Evolutionary conservation across 1,140 invertebrate genomes (phyloP).

Genomic region (Trichoplusia ni): DNA sequence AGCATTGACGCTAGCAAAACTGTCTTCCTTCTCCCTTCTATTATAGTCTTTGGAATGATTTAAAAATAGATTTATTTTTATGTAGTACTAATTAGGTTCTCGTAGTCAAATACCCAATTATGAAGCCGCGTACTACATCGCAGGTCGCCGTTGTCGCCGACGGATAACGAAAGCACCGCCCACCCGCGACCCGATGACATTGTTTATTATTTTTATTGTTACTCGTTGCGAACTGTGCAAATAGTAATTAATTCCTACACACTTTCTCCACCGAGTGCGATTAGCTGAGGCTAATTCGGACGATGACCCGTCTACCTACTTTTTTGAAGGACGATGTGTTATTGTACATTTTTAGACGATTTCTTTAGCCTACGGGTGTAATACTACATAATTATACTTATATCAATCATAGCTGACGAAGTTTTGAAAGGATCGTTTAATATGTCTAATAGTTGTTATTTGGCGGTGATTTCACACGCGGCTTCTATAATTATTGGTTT

Average conservation of each 20-base stretch:
- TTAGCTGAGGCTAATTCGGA: constrained; percentile 52
- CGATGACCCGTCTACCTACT: constrained; percentile 61
- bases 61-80: too few relatives aligned
- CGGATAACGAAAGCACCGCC: constrained; percentile 50
- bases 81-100: too few relatives aligned
- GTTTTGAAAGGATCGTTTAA: not conserved
- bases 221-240: constrained; percentile 58
- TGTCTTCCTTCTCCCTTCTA: too few relatives aligned
- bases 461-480: too few relatives aligned
- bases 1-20: too few relatives aligned
- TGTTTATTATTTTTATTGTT: constrained; percentile 73
- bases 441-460: too few relatives aligned
- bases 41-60: too few relatives aligned
- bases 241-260: constrained; percentile 73
- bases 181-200: constrained; percentile 69
- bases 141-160: constrained; percentile 38
- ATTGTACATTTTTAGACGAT: not conserved
- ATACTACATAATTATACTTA: not conserved
- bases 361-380: constrained; percentile 10
- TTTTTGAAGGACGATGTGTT: constrained; percentile 43
- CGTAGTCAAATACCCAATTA: too few relatives aligned
- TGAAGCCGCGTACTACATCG: not conserved
- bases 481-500: too few relatives aligned
- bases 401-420: not conserved
- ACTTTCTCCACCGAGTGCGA: constrained; percentile 59